A percentile compares a stretch with the other conserved stretches of the same genome.
phyloP scores from a whole-genome alignment of 2,888 invertebrate species.

The Acanthococcus lagerstroemiae region DNA sequence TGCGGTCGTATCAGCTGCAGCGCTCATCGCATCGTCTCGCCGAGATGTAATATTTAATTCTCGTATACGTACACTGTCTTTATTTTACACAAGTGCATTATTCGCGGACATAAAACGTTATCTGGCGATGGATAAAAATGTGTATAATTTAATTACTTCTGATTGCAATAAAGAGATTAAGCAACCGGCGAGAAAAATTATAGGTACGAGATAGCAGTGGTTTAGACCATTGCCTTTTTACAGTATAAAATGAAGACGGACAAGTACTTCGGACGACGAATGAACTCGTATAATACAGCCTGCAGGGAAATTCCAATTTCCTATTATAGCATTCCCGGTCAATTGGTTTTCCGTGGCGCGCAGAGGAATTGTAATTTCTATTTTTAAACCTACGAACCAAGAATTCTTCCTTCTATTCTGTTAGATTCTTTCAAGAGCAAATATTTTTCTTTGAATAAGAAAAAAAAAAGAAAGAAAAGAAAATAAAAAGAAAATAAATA shows the following conservation, averaged over 20 bases:
- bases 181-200: constrained; percentile 27
- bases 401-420: neutral
- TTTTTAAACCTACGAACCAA: constrained; percentile 14
- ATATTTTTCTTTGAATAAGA: neutral
- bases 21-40: too few species aligned
- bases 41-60: too few species aligned
- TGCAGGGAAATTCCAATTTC: constrained; percentile 28
- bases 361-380: constrained; percentile 27
- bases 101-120: too few species aligned
- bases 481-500: too few species aligned
- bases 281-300: constrained; percentile 27
- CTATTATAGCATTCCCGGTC: constrained; percentile 30
- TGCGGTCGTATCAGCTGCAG: too few species aligned
- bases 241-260: constrained; percentile 25
- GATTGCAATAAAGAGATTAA: constrained; percentile 29
- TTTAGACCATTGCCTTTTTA: constrained; percentile 24
- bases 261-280: constrained; percentile 27
- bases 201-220: constrained; percentile 17
- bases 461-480: neutral
- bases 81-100: too few species aligned
- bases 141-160: constrained; percentile 25
- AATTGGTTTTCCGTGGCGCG: constrained; percentile 28
- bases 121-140: too few species aligned
- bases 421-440: neutral
- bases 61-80: too few species aligned